These are phyloP conservation scores for Stenolophus ochropezus DNA, from an alignment of 2,888 invertebrate genomes.

Conservation along the genomic window DNA sequence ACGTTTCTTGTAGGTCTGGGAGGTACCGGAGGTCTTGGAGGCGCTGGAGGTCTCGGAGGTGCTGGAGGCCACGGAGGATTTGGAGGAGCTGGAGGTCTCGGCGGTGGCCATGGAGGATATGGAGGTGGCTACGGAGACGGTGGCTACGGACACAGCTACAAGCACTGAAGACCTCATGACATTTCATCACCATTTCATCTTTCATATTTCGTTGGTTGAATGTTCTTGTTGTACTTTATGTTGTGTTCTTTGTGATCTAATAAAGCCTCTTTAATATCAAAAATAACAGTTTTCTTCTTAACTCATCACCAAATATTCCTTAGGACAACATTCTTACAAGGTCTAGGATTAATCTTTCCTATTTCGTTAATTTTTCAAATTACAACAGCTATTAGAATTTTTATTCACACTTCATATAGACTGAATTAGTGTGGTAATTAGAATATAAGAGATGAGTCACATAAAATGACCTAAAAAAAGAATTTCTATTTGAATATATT, in stretches of 20 bases:
- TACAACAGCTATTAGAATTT: constrained; percentile 6
- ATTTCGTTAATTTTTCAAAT: constrained; percentile 45
- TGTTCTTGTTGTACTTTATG: constrained; percentile 4
- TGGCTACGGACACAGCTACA: constrained; percentile 6
- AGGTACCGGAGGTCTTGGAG: background rate
- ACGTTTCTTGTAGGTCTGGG: constrained; percentile 43
- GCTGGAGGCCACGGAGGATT: no score
- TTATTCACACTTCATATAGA: constrained; percentile 8
- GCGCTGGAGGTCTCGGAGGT: constrained; percentile 57
- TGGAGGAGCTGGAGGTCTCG: background rate
- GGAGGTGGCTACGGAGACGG: background rate
- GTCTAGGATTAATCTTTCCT: no score
- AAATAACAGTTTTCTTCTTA: constrained; percentile 61
- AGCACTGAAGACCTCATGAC: constrained; percentile 4
- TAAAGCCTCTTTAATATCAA: background rate
- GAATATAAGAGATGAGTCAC: background rate
- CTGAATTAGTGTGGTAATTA: constrained; percentile 5
- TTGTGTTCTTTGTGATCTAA: constrained; percentile 66
- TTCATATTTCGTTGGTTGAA: background rate
- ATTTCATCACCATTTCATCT: constrained; percentile 5
- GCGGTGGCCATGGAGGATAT: background rate
- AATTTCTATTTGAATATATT: background rate
- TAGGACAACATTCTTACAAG: no score
- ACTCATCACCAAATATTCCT: background rate
- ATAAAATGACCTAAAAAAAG: background rate